phyloP scores from a whole-genome alignment of 2,797 vertebrate genomes.

The Xyrichtys novacula region DNA sequence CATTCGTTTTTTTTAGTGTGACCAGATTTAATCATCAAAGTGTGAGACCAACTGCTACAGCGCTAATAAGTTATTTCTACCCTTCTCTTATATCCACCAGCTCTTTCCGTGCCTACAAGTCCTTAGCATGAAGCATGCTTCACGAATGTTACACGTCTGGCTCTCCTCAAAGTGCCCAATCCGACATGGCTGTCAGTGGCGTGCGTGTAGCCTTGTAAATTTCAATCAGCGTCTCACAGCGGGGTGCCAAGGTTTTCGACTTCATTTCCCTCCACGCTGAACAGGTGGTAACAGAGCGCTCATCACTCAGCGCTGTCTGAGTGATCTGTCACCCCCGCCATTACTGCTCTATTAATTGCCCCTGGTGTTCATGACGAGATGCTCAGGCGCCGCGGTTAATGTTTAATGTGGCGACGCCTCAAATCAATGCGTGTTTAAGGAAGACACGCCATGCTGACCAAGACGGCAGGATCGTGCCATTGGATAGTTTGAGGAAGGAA shows the following conservation, averaged over 20 bases:
- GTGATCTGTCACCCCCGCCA: conserved; percentile 54
- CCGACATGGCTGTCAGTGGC: conserved; percentile 71
- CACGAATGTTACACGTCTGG: conserved; percentile 45
- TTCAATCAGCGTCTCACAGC: conserved; percentile 80
- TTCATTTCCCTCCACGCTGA: conserved; percentile 70
- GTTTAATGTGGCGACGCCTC: conserved; percentile 75
- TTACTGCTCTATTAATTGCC: conserved; percentile 81
- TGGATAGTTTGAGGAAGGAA: conserved; percentile 51
- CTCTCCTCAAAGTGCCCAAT: conserved; percentile 55
- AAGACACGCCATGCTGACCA: conserved; percentile 65
- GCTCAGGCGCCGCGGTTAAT: conserved; percentile 74
- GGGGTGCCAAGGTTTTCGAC: conserved; percentile 70
- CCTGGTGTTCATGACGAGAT: conserved; percentile 67
- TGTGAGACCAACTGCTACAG: neutral
- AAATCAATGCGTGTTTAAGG: conserved; percentile 80
- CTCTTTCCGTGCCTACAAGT: conserved; percentile 5
- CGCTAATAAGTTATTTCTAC: conserved; percentile 22
- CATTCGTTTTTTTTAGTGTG: no score
- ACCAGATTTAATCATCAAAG: conserved; percentile 3
- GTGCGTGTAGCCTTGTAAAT: conserved; percentile 72
- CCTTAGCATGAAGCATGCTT: conserved; percentile 25
- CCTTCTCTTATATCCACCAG: conserved; percentile 1
- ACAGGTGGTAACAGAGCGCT: conserved; percentile 72
- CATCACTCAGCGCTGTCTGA: conserved; percentile 75
- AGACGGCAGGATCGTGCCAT: conserved; percentile 34